Percentiles rank a stretch among this genome's conserved stretches.
Evolutionary conservation across 1,140 invertebrate genomes (phyloP).

Genomic region (Drosophila rhopaloa): DNA sequence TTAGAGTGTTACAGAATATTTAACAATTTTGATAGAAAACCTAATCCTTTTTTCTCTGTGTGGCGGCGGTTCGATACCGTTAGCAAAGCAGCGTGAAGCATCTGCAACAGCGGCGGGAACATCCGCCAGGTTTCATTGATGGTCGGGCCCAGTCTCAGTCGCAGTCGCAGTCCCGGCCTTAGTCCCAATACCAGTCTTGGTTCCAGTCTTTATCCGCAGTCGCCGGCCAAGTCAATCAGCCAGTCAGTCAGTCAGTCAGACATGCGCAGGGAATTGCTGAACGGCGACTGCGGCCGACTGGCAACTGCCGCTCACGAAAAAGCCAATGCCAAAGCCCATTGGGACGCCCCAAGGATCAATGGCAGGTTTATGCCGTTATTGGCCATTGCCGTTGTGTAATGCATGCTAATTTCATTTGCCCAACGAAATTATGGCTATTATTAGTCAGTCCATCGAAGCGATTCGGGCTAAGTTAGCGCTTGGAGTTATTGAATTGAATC

Average conservation of each 20-base stretch:
- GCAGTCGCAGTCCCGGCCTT: conserved; percentile 33
- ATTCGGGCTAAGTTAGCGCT: conserved; percentile 23
- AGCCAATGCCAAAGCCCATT: conserved; percentile 37
- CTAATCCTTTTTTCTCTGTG: not conserved
- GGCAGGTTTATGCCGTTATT: conserved; percentile 81
- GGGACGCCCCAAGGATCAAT: conserved; percentile 80
- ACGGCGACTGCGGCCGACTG: conserved; percentile 15
- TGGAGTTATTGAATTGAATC: conserved; percentile 37
- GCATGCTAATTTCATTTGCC: conserved; percentile 79
- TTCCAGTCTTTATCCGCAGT: conserved; percentile 14
- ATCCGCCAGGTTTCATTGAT: conserved; percentile 73
- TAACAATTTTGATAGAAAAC: not conserved
- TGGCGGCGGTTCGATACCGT: conserved; percentile 53
- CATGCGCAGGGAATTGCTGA: conserved; percentile 70
- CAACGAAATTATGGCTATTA: conserved; percentile 76
- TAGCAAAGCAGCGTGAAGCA: conserved; percentile 66
- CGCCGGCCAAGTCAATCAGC: conserved; percentile 76
- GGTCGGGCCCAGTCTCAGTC: conserved; percentile 31
- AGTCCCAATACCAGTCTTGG: conserved; percentile 8
- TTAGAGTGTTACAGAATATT: no score
- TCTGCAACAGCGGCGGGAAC: conserved; percentile 29
- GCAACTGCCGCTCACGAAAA: conserved; percentile 50
- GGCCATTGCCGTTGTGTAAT: conserved; percentile 71
- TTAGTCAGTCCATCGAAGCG: conserved; percentile 35
- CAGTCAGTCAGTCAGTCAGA: conserved; percentile 66